phyloP scores from a whole-genome alignment of 2,797 vertebrate species.

The Hipposideros larvatus region DNA sequence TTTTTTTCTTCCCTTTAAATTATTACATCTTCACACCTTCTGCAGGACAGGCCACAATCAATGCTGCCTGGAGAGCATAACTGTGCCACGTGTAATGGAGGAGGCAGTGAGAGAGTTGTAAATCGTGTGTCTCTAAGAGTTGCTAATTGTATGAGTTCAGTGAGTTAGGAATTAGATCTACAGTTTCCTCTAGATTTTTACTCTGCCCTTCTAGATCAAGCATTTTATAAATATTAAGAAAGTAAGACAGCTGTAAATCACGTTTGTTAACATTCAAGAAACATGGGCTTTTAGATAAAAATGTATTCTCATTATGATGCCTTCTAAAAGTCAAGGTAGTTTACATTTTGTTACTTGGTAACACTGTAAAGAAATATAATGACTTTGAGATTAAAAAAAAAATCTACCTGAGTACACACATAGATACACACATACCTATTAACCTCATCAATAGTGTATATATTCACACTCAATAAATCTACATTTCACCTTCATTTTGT shows the following conservation, averaged over 20 bases:
- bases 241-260: neutral
- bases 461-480: neutral
- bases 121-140: neutral
- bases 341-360: conserved; percentile 50
- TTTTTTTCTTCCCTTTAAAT: neutral
- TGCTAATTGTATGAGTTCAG: neutral
- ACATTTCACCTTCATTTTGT: neutral
- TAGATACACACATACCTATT: neutral
- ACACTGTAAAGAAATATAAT: neutral
- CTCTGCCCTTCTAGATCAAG: conserved; percentile 59
- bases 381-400: neutral
- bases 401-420: neutral
- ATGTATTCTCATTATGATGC: neutral
- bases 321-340: neutral
- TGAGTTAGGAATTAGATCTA: conserved; percentile 10
- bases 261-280: neutral
- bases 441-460: neutral
- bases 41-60: conserved; percentile 38
- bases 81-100: neutral
- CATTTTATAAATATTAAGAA: neutral
- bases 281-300: neutral
- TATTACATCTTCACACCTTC: conserved; percentile 50
- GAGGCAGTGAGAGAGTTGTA: neutral
- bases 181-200: neutral
- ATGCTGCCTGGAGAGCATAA: conserved; percentile 30